These are phyloP conservation scores for Platerodrilus igneus DNA, from an alignment of 2,888 invertebrate species.

Conservation along the genomic window DNA sequence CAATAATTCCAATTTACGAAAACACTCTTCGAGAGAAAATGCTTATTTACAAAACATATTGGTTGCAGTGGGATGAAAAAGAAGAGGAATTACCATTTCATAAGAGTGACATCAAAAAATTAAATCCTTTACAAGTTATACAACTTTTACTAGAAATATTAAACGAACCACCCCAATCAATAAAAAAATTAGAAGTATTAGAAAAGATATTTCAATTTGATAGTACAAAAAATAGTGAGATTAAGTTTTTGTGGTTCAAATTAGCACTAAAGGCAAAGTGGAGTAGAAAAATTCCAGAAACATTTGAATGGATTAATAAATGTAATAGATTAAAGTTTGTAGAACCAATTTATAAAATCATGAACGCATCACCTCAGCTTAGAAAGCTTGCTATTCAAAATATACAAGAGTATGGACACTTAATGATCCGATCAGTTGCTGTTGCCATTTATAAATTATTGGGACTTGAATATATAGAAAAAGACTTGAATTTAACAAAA, in stretches of 20 bases:
- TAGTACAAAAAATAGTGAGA: slow-evolving; percentile 69
- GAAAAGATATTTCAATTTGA: slow-evolving; percentile 63
- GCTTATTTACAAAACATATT: slow-evolving; percentile 52
- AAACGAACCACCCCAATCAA: slow-evolving; percentile 51
- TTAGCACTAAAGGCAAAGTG: slow-evolving; percentile 72
- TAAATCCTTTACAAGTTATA: slow-evolving; percentile 62
- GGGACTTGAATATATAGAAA: slow-evolving; percentile 51
- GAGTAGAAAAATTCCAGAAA: slow-evolving; percentile 59
- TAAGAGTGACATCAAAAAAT: slow-evolving; percentile 51
- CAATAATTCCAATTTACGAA: slow-evolving; percentile 76
- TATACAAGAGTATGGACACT: slow-evolving; percentile 62
- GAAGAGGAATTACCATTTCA: slow-evolving; percentile 48
- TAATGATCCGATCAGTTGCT: slow-evolving; percentile 82
- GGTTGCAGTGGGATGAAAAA: slow-evolving; percentile 48
- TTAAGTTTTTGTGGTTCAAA: slow-evolving; percentile 72
- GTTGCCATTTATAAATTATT: slow-evolving; percentile 73
- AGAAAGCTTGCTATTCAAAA: slow-evolving; percentile 65
- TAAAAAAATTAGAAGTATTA: slow-evolving; percentile 58
- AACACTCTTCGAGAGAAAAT: slow-evolving; percentile 61
- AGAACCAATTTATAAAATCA: slow-evolving; percentile 79
- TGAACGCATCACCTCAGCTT: slow-evolving; percentile 73
- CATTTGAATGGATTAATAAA: slow-evolving; percentile 72
- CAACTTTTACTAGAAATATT: slow-evolving; percentile 67
- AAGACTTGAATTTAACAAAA: too few relatives aligned
- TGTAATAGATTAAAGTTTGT: slow-evolving; percentile 91